Percentiles rank a stretch among this genome's conserved stretches.
phyloP scores from a whole-genome alignment of 2,888 invertebrate genomes.

The Pheosia tremula region DNA sequence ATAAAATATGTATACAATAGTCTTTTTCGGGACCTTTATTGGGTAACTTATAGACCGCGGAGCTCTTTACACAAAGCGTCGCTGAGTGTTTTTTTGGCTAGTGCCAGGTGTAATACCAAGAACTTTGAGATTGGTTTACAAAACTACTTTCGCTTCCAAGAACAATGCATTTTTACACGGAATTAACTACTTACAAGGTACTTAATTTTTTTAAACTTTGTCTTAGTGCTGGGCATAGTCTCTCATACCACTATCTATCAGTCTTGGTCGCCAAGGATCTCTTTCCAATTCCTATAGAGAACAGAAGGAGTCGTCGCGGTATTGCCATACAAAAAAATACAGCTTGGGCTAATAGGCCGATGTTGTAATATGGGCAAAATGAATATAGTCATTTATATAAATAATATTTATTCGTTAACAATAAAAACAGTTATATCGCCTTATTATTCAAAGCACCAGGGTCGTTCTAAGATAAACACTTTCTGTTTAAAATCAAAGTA shows the following conservation, averaged over 20 bases:
- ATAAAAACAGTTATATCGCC: constrained; percentile 29
- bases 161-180: too few relatives aligned
- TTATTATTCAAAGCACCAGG: constrained; percentile 36
- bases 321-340: too few relatives aligned
- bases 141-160: background rate
- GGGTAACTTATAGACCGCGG: constrained; percentile 48
- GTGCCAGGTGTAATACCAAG: constrained; percentile 14
- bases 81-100: constrained; percentile 21
- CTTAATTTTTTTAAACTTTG: too few relatives aligned
- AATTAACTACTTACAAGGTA: too few relatives aligned
- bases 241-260: too few relatives aligned
- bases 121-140: constrained; percentile 1
- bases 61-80: constrained; percentile 31
- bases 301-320: too few relatives aligned
- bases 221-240: too few relatives aligned
- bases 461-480: constrained; percentile 16
- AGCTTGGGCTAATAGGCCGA: too few relatives aligned
- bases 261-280: too few relatives aligned
- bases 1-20: constrained; percentile 61
- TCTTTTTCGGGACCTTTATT: constrained; percentile 56
- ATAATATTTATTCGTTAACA: constrained; percentile 38
- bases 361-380: background rate
- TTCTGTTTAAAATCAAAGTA: constrained; percentile 18
- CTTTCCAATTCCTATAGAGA: too few relatives aligned
- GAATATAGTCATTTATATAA: constrained; percentile 15